Evolutionary conservation across 2,888 invertebrate species (phyloP), one percentile per base, ranked within the genome.

Genomic region (Nowickia ferox): DNA sequence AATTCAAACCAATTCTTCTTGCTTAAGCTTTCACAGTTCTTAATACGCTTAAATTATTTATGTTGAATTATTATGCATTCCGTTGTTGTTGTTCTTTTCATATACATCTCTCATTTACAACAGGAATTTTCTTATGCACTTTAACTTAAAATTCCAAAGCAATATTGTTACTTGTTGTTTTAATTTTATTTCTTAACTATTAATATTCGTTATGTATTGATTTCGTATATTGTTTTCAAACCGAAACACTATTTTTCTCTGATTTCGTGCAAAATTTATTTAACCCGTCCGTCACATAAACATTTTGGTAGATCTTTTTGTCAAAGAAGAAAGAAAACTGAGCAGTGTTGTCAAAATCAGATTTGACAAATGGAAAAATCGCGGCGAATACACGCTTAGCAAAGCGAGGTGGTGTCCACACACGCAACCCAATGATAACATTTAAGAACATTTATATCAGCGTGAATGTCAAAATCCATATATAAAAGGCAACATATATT

Each of bases 241-340:
- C 19, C 46, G 51, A 22, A 42, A 1, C 30, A 30, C 30, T 30
- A 30, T 30, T 38, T 22, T 51, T 53, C 13, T 17, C 11, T 13
- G 44, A 15, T 68, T 51, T 77, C 65, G 59, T 68, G 71, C 51
- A 61, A 42, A 9, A 48, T 69, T 48, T 6, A 11, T 19, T 38
- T 59, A 76, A 74, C 51, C 61, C 65, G 30, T 79, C 84, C 84
- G 74, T 8, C 68, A 65, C 57, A 61, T 13, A 44, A 5, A 48
- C 42, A 76, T 75, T 10, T 55, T 42, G 55, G 61, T 63, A 19
- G 13, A 59, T 48, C 48, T 69, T 65, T 78, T 72, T 65, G 15
- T 57, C 57, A 76, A 75, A 69, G 75, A 69, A 65, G 55, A 75
- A 84, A 10, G 69, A 84, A 76, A 79, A 84, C 84, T 84, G 75